phyloP scores from a whole-genome alignment of 2,888 invertebrate genomes.

The Auanema freiburgensis region DNA sequence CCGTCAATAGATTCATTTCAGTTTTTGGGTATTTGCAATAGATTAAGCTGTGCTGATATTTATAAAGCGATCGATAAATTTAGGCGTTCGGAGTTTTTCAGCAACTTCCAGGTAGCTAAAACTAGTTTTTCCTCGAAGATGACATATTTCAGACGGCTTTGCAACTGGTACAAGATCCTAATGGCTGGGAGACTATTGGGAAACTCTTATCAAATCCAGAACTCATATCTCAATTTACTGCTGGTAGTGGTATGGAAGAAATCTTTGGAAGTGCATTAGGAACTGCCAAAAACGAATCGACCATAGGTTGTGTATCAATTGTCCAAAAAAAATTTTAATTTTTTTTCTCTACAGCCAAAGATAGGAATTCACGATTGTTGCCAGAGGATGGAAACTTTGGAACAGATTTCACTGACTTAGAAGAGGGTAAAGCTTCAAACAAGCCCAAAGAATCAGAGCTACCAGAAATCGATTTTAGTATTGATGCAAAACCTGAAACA shows the following conservation, averaged over 20 bases:
- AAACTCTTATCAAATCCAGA: slow-evolving; percentile 61
- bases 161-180: slow-evolving; percentile 59
- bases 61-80: slow-evolving; percentile 63
- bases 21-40: slow-evolving; percentile 60
- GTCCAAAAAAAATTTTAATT: neutral
- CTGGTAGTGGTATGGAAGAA: slow-evolving; percentile 46
- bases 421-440: slow-evolving; percentile 27
- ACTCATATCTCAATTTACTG: slow-evolving; percentile 57
- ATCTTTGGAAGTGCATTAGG: slow-evolving; percentile 49
- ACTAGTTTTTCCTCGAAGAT: neutral
- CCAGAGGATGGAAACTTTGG: slow-evolving; percentile 60
- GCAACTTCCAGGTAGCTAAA: slow-evolving; percentile 57
- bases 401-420: slow-evolving; percentile 57
- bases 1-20: slow-evolving; percentile 8
- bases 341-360: slow-evolving; percentile 21
- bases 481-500: slow-evolving; percentile 23
- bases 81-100: slow-evolving; percentile 60
- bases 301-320: neutral
- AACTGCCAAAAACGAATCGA: slow-evolving; percentile 32
- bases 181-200: slow-evolving; percentile 62
- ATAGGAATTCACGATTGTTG: slow-evolving; percentile 36
- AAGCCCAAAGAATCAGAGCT: slow-evolving; percentile 19
- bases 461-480: slow-evolving; percentile 38
- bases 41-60: slow-evolving; percentile 59
- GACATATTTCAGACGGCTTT: slow-evolving; percentile 52